These are phyloP conservation scores for Luffia ferchaultella DNA, from an alignment of 2,888 invertebrate genomes.

Conservation along the genomic window DNA sequence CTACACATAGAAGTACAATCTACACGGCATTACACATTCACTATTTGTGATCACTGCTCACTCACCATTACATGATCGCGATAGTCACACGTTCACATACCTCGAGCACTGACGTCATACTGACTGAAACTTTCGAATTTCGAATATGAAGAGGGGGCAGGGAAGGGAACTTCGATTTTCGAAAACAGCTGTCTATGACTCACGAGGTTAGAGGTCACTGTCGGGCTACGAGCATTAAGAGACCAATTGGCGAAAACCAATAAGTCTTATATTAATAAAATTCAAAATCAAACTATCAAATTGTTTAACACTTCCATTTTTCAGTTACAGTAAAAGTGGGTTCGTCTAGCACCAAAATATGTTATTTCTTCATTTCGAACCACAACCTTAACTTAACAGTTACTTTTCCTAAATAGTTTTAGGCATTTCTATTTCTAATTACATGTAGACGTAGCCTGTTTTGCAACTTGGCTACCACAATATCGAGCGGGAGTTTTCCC, in stretches of 20 bases:
- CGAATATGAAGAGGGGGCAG: slow-evolving; percentile 7
- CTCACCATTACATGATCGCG: slow-evolving; percentile 57
- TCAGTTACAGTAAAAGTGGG: no score
- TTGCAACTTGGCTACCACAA: neutral
- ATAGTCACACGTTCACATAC: slow-evolving; percentile 32
- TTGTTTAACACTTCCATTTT: no score
- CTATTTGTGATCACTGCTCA: slow-evolving; percentile 18
- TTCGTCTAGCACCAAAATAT: no score
- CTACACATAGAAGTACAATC: neutral
- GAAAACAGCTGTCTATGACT: slow-evolving; percentile 39
- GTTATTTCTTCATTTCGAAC: no score
- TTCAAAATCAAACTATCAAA: no score
- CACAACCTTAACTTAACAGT: no score
- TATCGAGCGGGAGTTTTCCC: neutral
- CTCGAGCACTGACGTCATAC: slow-evolving; percentile 41
- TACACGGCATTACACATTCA: slow-evolving; percentile 13
- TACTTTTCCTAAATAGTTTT: no score
- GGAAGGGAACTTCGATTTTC: slow-evolving; percentile 42
- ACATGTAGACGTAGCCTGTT: neutral
- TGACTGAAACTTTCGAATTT: slow-evolving; percentile 23
- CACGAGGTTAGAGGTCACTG: slow-evolving; percentile 11
- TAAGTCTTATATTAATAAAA: no score
- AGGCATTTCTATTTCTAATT: no score
- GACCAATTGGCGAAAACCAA: neutral
- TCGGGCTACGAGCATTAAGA: slow-evolving; percentile 7